Percentiles rank a stretch among this genome's conserved stretches.
Evolutionary conservation across 2,888 invertebrate genomes (phyloP).

Genomic region (Anodontia alba): DNA sequence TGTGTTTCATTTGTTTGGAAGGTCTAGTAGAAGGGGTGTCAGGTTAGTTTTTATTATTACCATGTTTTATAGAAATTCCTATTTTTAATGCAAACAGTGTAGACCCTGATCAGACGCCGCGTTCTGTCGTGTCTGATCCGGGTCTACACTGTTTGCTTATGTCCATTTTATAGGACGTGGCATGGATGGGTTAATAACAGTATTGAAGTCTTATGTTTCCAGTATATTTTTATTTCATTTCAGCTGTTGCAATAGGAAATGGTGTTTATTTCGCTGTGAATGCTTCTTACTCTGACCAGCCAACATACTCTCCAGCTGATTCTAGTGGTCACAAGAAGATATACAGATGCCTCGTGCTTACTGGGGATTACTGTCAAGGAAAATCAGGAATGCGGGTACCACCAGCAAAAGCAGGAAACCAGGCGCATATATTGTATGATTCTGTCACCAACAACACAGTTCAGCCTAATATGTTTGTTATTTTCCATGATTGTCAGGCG

Average conservation of each 20-base stretch:
- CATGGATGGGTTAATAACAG: too few relatives aligned
- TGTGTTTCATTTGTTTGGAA: too few relatives aligned
- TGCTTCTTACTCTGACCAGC: slow-evolving; percentile 65
- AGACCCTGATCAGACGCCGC: too few relatives aligned
- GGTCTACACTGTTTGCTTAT: too few relatives aligned
- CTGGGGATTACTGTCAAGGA: slow-evolving; percentile 66
- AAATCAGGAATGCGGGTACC: slow-evolving; percentile 54
- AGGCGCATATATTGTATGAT: slow-evolving; percentile 61
- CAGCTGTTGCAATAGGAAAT: slow-evolving; percentile 71
- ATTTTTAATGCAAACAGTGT: too few relatives aligned
- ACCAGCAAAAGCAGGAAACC: slow-evolving; percentile 50
- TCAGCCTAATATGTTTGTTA: slow-evolving; percentile 72
- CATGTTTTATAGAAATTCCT: too few relatives aligned
- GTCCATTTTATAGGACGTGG: too few relatives aligned
- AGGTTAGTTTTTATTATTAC: too few relatives aligned
- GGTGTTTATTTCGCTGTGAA: slow-evolving; percentile 79
- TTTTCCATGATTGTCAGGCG: slow-evolving; percentile 77
- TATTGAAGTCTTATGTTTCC: too few relatives aligned
- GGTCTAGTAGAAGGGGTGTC: too few relatives aligned
- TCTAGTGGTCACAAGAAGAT: slow-evolving; percentile 62
- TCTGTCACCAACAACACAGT: slow-evolving; percentile 68
- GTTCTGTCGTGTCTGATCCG: too few relatives aligned
- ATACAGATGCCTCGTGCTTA: slow-evolving; percentile 68
- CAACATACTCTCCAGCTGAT: slow-evolving; percentile 58
- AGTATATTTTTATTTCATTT: too few relatives aligned